phyloP scores from a whole-genome alignment of 2,888 invertebrate species.

The Acronicta psi region DNA sequence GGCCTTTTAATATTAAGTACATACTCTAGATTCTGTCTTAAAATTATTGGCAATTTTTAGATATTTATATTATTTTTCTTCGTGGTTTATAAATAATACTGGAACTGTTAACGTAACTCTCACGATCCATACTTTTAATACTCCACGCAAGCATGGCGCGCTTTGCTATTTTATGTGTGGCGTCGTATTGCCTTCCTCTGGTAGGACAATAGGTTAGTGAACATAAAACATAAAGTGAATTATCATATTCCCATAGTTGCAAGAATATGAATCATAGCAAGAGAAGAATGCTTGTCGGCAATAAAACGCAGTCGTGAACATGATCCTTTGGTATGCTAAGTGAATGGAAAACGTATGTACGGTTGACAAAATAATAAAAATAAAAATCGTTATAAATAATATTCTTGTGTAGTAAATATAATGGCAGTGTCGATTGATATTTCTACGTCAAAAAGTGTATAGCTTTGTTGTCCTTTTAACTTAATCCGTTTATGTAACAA shows the following conservation, averaged over 20 bases:
- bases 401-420: too few species aligned
- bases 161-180: too few species aligned
- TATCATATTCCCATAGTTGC: constrained; percentile 10
- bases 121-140: too few species aligned
- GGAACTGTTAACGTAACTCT: too few species aligned
- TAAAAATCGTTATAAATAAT: neutral
- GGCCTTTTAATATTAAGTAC: constrained; percentile 42
- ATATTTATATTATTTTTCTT: too few species aligned
- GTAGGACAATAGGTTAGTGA: neutral
- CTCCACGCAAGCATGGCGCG: too few species aligned
- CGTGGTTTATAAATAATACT: too few species aligned
- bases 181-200: too few species aligned
- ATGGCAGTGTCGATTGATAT: too few species aligned
- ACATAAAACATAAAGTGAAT: neutral
- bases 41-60: neutral
- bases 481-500: too few species aligned
- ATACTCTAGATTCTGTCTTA: constrained; percentile 25
- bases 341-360: constrained; percentile 12
- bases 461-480: too few species aligned
- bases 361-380: neutral
- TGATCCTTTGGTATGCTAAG: constrained; percentile 31
- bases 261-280: constrained; percentile 33
- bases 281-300: constrained; percentile 27
- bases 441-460: too few species aligned
- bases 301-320: constrained; percentile 29